Percentiles rank a stretch among this genome's conserved stretches.
phyloP scores from a whole-genome alignment of 2,888 invertebrate genomes.

The Mystacides longicornis region DNA sequence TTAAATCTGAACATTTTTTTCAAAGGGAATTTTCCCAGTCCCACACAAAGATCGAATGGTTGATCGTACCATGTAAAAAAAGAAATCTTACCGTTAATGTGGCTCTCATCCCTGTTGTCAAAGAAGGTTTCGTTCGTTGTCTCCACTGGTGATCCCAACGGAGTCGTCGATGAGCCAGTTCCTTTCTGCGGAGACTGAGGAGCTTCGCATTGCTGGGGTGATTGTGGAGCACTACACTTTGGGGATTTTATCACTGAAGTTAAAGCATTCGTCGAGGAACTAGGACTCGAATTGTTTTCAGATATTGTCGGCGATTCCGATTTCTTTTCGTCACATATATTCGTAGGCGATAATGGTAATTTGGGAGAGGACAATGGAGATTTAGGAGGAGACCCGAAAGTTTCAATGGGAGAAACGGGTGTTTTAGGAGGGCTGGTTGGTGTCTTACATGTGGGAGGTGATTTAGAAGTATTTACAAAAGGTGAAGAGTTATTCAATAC shows the following conservation, averaged over 20 bases:
- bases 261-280: no score
- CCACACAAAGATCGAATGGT: no score
- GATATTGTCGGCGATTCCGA: neutral
- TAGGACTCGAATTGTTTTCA: neutral
- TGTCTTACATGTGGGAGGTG: neutral
- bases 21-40: no score
- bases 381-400: neutral
- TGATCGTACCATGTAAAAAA: no score
- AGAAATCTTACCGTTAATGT: neutral
- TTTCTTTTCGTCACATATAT: no score
- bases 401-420: neutral
- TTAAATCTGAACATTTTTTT: no score
- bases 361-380: neutral
- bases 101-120: neutral
- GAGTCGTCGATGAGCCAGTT: neutral
- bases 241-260: no score
- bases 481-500: constrained; percentile 4
- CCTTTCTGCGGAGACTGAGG: neutral
- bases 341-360: neutral
- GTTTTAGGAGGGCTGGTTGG: neutral
- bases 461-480: neutral
- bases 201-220: neutral
- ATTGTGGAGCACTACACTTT: neutral
- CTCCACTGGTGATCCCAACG: neutral
- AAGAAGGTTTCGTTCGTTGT: neutral